Base-by-base conservation (phyloP, 2,888 invertebrate genomes). In the Oscheius sp. region DNA sequence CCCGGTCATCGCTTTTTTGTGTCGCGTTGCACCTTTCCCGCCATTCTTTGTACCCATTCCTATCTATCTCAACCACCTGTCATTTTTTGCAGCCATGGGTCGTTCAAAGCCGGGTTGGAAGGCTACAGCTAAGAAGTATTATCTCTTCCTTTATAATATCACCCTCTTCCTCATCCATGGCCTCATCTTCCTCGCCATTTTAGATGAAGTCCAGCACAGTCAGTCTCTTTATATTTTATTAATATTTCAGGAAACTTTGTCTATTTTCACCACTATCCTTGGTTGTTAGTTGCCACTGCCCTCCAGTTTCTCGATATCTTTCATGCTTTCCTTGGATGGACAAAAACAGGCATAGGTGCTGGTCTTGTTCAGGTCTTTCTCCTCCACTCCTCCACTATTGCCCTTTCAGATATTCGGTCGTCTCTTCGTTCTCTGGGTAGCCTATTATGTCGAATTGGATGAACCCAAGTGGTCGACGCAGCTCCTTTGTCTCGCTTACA, bases 381-480 rank as follows among this genome's bases (percentile, higher is more conserved):
- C 32, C 57, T n/a, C 17, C 41, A n/a, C 26, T 47, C n/a, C 14
- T 1, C 22, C 44, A 44, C 44, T 22, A n/a, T 38, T 33, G 9
- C 17, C 28, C 30, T 56, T 67, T 20, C 64, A 74, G 69, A 67
- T 73, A 32, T 49, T 57, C 51, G 75, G 75, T 17, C 70, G 75
- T 3, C 50, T 75, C 4, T 62, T 75, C 24, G 50, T 73, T 20
- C 67, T 73, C 12, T 59, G 41, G 26, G 22, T 65, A 12, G 63
- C 67, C 1, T 41, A 28, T n/a, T 36, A 49, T 14, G 67, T 63
- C 20, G 28, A 44, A 3, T 12, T 28, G 2, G 41, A 51, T 4
- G 5, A 14, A 2, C 44, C 50, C 17, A 24, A 38, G 2, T 45
- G 30, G 33, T 32, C 61, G 2, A 45, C 36, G 2, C 62, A 54